phyloP scores from a whole-genome alignment of 1,140 invertebrate species.

The Orussus abietinus region DNA sequence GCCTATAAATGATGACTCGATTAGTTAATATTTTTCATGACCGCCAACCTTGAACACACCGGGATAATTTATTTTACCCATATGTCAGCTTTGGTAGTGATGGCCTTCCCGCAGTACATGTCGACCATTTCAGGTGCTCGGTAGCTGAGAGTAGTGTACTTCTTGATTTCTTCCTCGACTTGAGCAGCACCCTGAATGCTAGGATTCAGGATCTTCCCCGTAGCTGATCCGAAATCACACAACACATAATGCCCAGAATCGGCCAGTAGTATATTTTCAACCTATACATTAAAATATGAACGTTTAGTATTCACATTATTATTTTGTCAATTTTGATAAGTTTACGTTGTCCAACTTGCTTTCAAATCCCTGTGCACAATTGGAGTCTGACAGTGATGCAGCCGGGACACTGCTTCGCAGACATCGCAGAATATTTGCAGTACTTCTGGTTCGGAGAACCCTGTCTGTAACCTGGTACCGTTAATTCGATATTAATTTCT shows the following conservation, averaged over 20 bases:
- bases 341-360: conserved; percentile 50
- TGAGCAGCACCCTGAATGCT: conserved; percentile 65
- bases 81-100: conserved; percentile 90
- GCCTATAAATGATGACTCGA: conserved; percentile 58
- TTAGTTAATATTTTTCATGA: no score
- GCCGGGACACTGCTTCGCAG: conserved; percentile 85
- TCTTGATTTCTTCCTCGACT: conserved; percentile 90
- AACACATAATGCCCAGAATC: conserved; percentile 77
- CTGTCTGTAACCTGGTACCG: conserved; percentile 64
- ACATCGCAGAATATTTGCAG: conserved; percentile 92
- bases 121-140: conserved; percentile 95
- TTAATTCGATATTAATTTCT: no score
- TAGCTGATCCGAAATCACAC: conserved; percentile 89
- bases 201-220: conserved; percentile 74
- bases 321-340: no score
- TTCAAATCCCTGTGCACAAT: conserved; percentile 95
- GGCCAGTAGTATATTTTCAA: conserved; percentile 83
- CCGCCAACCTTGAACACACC: conserved; percentile 6
- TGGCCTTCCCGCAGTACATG: conserved; percentile 81
- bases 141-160: conserved; percentile 92
- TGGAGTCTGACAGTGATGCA: conserved; percentile 93
- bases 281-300: conserved; percentile 49
- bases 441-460: conserved; percentile 79
- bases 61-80: conserved; percentile 61
- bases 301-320: not conserved